These are phyloP conservation scores for Saturnia pavonia DNA, from an alignment of 2,888 invertebrate species.

Conservation along the genomic window DNA sequence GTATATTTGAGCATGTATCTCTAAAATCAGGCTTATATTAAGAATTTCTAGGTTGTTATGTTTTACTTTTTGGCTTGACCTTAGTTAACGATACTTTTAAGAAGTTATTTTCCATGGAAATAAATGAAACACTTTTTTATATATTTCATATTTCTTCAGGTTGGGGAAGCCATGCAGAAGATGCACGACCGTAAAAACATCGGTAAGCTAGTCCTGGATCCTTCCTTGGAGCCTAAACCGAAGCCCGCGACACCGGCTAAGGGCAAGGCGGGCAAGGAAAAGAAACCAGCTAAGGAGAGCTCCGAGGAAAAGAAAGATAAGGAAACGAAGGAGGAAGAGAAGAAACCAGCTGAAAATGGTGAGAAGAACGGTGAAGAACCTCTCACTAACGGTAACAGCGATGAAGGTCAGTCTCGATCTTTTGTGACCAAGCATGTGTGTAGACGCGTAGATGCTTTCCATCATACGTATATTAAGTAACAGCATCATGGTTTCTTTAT, in stretches of 20 bases:
- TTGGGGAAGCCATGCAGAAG: conserved; percentile 94
- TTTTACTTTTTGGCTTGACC: neutral
- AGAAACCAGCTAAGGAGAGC: conserved; percentile 83
- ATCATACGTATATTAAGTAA: conserved; percentile 21
- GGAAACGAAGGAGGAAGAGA: conserved; percentile 80
- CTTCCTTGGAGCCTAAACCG: conserved; percentile 89
- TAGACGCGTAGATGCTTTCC: conserved; percentile 62
- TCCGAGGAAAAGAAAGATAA: conserved; percentile 86
- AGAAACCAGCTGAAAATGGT: conserved; percentile 72
- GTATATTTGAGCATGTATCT: too few relatives aligned
- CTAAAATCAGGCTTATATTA: too few relatives aligned
- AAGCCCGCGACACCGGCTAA: conserved; percentile 90
- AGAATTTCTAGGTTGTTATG: neutral
- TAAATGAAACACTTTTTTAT: neutral
- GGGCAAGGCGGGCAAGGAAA: conserved; percentile 87
- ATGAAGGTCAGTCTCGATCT: conserved; percentile 78
- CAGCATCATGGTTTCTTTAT: conserved; percentile 34
- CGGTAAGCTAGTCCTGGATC: conserved; percentile 93
- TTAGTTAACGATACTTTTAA: neutral
- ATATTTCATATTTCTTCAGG: conserved; percentile 64
- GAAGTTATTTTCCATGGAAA: too few relatives aligned
- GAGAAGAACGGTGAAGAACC: conserved; percentile 79
- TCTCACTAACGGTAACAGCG: conserved; percentile 79
- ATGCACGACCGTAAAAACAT: conserved; percentile 96
- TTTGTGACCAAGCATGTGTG: conserved; percentile 58